Percentiles rank a stretch among this genome's conserved stretches.
These are phyloP conservation scores for Zosterops lateralis DNA, from an alignment of 2,113 vertebrate genomes.

Conservation along the genomic window DNA sequence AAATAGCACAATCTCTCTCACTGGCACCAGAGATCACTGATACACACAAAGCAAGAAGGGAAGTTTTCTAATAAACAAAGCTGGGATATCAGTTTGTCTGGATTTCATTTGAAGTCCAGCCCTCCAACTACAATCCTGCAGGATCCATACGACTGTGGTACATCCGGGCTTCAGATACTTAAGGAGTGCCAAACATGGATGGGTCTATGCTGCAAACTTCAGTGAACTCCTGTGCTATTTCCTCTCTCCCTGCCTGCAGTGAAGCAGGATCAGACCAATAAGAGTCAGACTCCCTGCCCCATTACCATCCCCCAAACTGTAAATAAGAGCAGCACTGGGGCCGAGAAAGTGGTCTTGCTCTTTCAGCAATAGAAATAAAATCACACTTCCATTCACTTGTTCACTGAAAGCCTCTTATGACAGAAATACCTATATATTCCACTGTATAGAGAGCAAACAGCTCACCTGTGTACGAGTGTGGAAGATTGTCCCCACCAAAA, in stretches of 20 bases:
- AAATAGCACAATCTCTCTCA: background rate
- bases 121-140: background rate
- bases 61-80: background rate
- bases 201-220: background rate
- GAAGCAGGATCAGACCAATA: background rate
- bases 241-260: background rate
- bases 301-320: background rate
- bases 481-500: background rate
- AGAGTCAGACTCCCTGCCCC: background rate
- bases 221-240: background rate
- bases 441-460: background rate
- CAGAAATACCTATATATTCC: background rate
- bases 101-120: background rate
- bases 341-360: background rate
- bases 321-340: background rate
- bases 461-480: background rate
- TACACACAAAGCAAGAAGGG: background rate
- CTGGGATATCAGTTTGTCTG: background rate
- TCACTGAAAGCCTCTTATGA: background rate
- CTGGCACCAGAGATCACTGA: background rate
- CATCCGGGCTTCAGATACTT: background rate
- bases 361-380: background rate
- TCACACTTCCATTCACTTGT: background rate
- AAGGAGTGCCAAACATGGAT: background rate
- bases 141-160: background rate